Base-by-base conservation (phyloP, 1,140 invertebrate species). In the Pseudomyrmex flavicornis region DNA sequence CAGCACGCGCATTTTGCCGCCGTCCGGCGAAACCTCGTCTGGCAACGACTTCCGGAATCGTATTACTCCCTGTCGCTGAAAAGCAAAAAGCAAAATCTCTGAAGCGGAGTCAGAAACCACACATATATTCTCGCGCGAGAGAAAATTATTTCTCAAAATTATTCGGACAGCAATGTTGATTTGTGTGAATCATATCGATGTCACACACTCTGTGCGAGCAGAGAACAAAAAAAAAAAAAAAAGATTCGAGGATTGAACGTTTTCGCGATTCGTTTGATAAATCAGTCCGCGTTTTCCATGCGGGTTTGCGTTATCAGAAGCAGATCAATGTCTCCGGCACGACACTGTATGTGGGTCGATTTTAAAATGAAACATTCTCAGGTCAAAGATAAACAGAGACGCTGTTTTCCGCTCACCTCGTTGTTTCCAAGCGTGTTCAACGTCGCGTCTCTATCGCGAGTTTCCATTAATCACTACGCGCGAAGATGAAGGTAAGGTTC, bases 51-150 rank as follows among this genome's bases (percentile, higher is more conserved):
- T 95, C 88, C 88, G 93, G 88, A 93, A 94, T 75, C 95, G 91
- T 79, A 95, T 90, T 61, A 95, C 91, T 26, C 90, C 92, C 48
- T 85, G 84, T 50, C 94, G 92, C 94, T 95, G 88, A 52, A 91
- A 65, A 58, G 22, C 10, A 22, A 59, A 58, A 20, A 52, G 20
- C 62, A 66, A 79, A 68, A 4, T 35, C 35, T 35, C 35, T 35
- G 26, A 26, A 26, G 35, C 35, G 35, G 0, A 7, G 35, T 35
- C 0, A 7, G 35, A 35, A 35, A 7, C 35, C 35, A 7, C 35
- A 7, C 35, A 7, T 7, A 35, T 7, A 35, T 22, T 35, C 35
- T 35, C 35, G 35, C 35, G 35, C 4, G 35, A 35, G 26, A 26
- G 26, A 26, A 26, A 26, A 26, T 26, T 26, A 4, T 26, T 26